Conservation (phyloP, 2,113 vertebrate genomes). For the Gobiocypris rarus region DNA sequence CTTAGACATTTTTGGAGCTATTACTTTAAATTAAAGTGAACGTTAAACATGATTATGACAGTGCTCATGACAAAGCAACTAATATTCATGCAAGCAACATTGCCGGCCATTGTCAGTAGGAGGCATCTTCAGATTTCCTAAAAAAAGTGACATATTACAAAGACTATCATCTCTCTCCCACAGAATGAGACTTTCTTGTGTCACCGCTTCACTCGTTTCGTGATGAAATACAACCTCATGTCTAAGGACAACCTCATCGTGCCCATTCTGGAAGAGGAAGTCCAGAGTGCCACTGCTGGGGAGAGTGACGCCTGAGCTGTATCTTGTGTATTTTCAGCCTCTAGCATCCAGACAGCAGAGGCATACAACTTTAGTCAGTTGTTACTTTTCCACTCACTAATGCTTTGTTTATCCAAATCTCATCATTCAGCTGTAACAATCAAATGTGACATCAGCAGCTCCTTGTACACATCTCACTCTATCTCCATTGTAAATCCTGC, state of each 20-base stretch:
- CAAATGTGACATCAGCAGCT: constrained; percentile 40
- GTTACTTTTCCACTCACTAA: constrained; percentile 17
- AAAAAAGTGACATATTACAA: not conserved
- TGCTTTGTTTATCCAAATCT: constrained; percentile 4
- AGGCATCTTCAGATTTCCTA: constrained; percentile 35
- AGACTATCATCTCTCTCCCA: constrained; percentile 25
- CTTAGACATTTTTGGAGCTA: not conserved
- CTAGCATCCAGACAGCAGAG: not conserved
- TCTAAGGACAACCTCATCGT: constrained; percentile 99
- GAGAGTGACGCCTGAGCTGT: constrained; percentile 92
- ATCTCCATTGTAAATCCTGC: constrained; percentile 54
- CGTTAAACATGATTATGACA: not conserved
- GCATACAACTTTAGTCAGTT: not conserved
- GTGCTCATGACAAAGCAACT: not conserved
- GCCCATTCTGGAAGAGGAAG: constrained; percentile 98
- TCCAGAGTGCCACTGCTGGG: constrained; percentile 91
- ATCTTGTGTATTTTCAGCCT: constrained; percentile 4
- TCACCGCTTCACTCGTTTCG: constrained; percentile 98
- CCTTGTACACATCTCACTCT: constrained; percentile 64
- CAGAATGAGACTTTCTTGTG: constrained; percentile 98
- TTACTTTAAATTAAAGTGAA: not conserved
- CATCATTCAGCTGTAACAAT: constrained; percentile 25
- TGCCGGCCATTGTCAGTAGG: constrained; percentile 39
- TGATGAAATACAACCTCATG: constrained; percentile 99
- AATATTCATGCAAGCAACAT: not conserved